Conservation (phyloP, 2,888 invertebrate species). For the Agonopterix subpropinquella region DNA sequence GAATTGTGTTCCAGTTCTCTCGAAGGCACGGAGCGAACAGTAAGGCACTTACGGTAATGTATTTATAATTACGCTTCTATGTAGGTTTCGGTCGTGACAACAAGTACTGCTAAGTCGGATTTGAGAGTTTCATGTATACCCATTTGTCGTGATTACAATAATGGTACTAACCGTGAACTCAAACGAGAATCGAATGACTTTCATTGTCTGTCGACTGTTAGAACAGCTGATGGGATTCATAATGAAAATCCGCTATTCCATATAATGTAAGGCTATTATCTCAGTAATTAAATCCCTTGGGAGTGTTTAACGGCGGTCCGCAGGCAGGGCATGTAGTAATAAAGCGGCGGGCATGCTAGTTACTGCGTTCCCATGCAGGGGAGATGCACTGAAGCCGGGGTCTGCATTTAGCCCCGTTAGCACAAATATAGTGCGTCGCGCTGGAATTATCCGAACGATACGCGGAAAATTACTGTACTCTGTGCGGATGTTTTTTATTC, state of each 20-base stretch:
- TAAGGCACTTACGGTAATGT: conserved; percentile 63
- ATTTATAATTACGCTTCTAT: conserved; percentile 66
- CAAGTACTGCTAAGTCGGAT: conserved; percentile 21
- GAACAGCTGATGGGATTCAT: conserved; percentile 23
- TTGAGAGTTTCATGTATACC: conserved; percentile 29
- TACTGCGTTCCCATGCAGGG: conserved; percentile 10
- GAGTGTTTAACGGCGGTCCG: conserved; percentile 36
- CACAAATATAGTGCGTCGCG: conserved; percentile 53
- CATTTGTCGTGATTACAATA: conserved; percentile 38
- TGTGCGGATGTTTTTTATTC: conserved; percentile 43
- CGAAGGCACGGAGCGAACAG: conserved; percentile 35
- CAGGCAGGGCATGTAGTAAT: conserved; percentile 26
- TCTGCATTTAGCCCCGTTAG: conserved; percentile 57
- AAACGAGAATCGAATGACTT: not conserved
- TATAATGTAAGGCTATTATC: conserved; percentile 30
- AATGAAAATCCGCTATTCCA: conserved; percentile 26
- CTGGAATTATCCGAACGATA: conserved; percentile 51
- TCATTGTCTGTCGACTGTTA: conserved; percentile 12
- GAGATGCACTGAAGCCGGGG: conserved; percentile 1
- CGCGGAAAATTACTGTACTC: conserved; percentile 55
- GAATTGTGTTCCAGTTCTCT: conserved; percentile 40
- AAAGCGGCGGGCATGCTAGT: conserved; percentile 22
- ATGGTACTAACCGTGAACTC: conserved; percentile 36
- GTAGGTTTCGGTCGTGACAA: conserved; percentile 54
- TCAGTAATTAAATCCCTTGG: conserved; percentile 48